Evolutionary conservation across 2,113 vertebrate genomes (phyloP), one percentile per base, ranked within the genome.

Genomic region (Nyctereutes procyonoides): DNA sequence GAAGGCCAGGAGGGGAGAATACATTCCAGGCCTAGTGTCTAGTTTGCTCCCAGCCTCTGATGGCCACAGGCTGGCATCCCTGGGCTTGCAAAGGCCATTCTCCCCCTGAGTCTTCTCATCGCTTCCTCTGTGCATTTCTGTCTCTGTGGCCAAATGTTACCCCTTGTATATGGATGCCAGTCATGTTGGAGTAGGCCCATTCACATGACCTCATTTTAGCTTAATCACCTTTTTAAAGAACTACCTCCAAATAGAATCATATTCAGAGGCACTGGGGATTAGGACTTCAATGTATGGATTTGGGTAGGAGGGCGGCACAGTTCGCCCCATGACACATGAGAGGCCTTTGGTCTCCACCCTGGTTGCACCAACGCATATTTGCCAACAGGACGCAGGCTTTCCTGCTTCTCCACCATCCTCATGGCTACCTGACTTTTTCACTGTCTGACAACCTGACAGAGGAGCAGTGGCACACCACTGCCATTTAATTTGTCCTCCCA

Each of bases 361-460:
- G 51, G 9, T 7, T 24, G 15, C 8, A 19, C 35, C 28, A 2
- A 0, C 0, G 10, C 43, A 3, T 17, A 3, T 2, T 24, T 15
- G 73, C 80, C 30, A 13, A 28, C 22, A 6, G 16, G 38, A 15
- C 5, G 0, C 10, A 7, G 30, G 19, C 48, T 26, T 6, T 13
- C n/a, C 53, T 17, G 17, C 55, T 38, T 30, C 63, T 76, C 20
- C 13, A 11, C 1, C 2, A 1, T 13, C 22, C 28, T 69, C 32
- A 13, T 0, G 0, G 22, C 24, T 6, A 0, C 16, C 2, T 1
- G 16, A 19, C 20, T 0, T 17, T n/a, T 38, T 16, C 32, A 13
- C 10, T 48, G 22, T 56, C 53, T 30, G 28, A 22, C 65, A 9
- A 0, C 17, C 8, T 56, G 35, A n/a, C 5, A n/a, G 35, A 2